Conservation (phyloP, 2,888 invertebrate genomes). For the Acrocyrtus sp. region DNA sequence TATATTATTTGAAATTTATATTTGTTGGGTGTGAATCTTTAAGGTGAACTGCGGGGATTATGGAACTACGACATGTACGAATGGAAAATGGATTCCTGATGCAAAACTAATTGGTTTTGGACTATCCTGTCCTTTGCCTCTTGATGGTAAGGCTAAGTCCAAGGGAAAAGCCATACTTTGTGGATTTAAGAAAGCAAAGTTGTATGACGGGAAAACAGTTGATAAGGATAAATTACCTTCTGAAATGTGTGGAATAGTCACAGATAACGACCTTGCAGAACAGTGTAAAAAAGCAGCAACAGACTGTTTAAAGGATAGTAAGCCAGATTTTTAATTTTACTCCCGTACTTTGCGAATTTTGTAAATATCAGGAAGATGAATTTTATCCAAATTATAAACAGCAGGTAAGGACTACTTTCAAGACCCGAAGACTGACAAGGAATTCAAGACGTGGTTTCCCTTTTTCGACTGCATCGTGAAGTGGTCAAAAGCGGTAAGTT, state of each 20-base stretch:
- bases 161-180: slow-evolving; percentile 20
- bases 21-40: too few relatives aligned
- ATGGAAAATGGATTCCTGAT: slow-evolving; percentile 22
- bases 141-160: slow-evolving; percentile 12
- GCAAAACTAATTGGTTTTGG: slow-evolving; percentile 23
- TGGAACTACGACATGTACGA: slow-evolving; percentile 3
- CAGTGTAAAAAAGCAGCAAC: background rate
- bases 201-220: slow-evolving; percentile 16
- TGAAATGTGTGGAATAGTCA: background rate
- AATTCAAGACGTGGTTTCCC: slow-evolving; percentile 11
- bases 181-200: slow-evolving; percentile 10
- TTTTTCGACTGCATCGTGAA: slow-evolving; percentile 13
- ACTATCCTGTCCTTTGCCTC: slow-evolving; percentile 17
- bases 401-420: slow-evolving; percentile 17
- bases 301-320: slow-evolving; percentile 14
- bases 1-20: too few relatives aligned
- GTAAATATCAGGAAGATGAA: background rate
- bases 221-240: slow-evolving; percentile 7
- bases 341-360: background rate
- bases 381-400: background rate
- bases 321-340: background rate
- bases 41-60: slow-evolving; percentile 5
- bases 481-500: slow-evolving; percentile 22
- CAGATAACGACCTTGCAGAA: background rate
- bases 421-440: slow-evolving; percentile 11